Evolutionary conservation across 2,113 vertebrate species (phyloP), one percentile per base, ranked within the genome.

Genomic region (Pyrgilauda ruficollis): DNA sequence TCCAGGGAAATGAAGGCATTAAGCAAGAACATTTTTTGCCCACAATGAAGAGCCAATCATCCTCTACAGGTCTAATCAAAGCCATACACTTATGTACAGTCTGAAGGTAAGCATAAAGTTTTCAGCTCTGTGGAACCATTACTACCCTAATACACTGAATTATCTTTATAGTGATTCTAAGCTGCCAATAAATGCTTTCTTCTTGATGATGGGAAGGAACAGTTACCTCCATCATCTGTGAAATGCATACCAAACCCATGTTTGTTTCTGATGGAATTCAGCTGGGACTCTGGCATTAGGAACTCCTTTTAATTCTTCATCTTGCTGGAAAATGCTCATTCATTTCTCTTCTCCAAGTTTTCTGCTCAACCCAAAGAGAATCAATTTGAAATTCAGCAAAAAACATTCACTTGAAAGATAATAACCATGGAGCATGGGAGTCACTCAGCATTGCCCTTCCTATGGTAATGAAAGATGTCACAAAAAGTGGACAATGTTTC

Each of bases 361-460:
- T 93, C 93, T 95, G 84, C 73, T 94, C 78, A 89, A 82, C 41
- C 37, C 87, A 87, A 93, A 89, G 59, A 89, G 62, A 96, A 91
- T 69, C 61, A 68, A 75, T 58, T 90, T 84, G 90, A 87, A 96
- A 97, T 87, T 89, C 78, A 93, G 70, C 50, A 87, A 83, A 37
- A 59, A 91, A 68, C n/a, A 74, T 70, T 61, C 50, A 75, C 30
- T 55, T 74, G 52, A 81, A 94, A 91, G 44, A 87, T 24, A 16
- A 37, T 33, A 87, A 74, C 33, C 15, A 10, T 23, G 47, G 41
- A 86, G 37, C n/a, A 75, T 12, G 41, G 55, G 18, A 33, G 20
- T 59, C 27, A 31, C 59, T 86, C 47, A 78, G 27, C 50, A 85
- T 12, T 93, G 79, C 39, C 59, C 46, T 74, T 50, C 11, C 50